Base-by-base conservation (phyloP, 1,140 invertebrate species). In the Heliconius melpomene region DNA sequence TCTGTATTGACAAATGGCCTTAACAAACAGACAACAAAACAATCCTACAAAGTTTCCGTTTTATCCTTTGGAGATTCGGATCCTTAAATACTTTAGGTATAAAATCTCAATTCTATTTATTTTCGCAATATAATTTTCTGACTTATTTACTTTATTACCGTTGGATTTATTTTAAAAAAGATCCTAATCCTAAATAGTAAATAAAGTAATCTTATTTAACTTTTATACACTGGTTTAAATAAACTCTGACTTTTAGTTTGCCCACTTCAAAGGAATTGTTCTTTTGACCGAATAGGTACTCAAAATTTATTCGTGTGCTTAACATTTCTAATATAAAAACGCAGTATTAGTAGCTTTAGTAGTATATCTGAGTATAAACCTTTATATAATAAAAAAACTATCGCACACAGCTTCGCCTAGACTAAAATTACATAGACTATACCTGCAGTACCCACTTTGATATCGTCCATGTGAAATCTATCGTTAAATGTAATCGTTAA, bases 271-370 rank as follows among this genome's bases (percentile, higher is more conserved):
- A 16, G 9, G 60, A 66, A 66, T 66, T 29, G 60, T 66, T 66
- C 60, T 66, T 66, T 66, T 66, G 26, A 66, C 60, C 60, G 60
- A 66, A 29, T n/a, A n/a, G n/a, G n/a, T n/a, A 26, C 60, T 66
- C 3, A 29, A 66, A 66, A 29, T 66, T 29, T 66, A 66, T 26
- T 66, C 5, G 2, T 66, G 26, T 18, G 60, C 26, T 66, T 66
- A 16, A 29, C 13, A 29, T 66, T 57, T 57, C n/a, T 57, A 9
- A 66, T 29, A 66, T 29, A 26, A 66, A 66, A 66, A 66, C 60
- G 60, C 54, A 57, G 3, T 23, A 23, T 57, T 29, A 29, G 26
- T 29, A 8, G n/a, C 54, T 57, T 57, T 57, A n/a, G 7, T 5
- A 32, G 32, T 32, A 32, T 32, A 32, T 0, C 32, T 57, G n/a